Evolutionary conservation across 2,113 vertebrate genomes (phyloP).

Genomic region (Lampris incognitus): DNA sequence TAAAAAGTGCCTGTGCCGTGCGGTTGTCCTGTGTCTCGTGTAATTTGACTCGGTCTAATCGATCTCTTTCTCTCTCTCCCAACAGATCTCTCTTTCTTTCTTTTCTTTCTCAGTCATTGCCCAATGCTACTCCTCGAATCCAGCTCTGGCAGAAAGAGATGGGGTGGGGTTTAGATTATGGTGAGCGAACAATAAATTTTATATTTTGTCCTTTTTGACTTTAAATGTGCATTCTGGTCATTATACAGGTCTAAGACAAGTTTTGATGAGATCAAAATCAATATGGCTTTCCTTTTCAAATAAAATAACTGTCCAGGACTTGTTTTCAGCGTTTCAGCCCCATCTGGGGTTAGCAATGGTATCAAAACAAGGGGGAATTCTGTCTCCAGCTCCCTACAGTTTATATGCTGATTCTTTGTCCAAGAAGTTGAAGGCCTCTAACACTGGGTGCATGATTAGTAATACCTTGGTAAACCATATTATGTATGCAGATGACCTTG

Average conservation of each 20-base stretch:
- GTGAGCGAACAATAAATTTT: background rate
- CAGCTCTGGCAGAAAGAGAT: constrained; percentile 23
- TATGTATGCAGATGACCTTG: no score
- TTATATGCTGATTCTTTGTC: no score
- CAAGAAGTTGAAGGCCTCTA: no score
- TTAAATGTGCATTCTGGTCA: no score
- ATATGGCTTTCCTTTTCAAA: background rate
- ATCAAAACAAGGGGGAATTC: no score
- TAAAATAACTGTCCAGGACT: no score
- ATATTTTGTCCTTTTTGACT: background rate
- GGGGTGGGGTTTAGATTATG: constrained; percentile 49
- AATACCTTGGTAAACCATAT: no score
- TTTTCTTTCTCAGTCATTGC: constrained; percentile 20
- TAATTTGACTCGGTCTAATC: constrained; percentile 17
- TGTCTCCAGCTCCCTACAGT: no score
- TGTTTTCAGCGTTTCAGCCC: no score
- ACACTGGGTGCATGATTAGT: no score
- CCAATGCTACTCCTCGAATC: constrained; percentile 40
- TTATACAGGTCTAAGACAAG: no score
- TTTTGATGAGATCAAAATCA: background rate
- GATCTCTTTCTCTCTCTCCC: constrained; percentile 3
- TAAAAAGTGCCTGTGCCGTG: constrained; percentile 22
- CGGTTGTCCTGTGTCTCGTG: constrained; percentile 23
- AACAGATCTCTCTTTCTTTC: constrained; percentile 23
- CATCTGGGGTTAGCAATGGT: no score